These are phyloP conservation scores for Microctenopoma stevenorrisi DNA, from an alignment of 2,797 vertebrate genomes.

Conservation along the genomic window DNA sequence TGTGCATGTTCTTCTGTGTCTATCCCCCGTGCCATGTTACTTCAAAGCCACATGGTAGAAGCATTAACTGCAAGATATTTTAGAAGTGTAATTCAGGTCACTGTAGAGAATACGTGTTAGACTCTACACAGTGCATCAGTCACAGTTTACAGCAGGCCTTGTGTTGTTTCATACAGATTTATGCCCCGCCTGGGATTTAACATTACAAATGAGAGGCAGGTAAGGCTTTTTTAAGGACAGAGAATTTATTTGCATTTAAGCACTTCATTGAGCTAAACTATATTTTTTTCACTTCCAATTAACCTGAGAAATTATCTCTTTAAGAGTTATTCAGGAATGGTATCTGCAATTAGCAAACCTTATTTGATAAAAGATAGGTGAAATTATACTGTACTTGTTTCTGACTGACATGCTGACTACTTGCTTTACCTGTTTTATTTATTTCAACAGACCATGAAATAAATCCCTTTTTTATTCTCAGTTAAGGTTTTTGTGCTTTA, in stretches of 20 bases:
- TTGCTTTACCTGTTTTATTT: constrained; percentile 48
- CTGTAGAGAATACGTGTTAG: constrained; percentile 55
- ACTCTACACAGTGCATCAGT: constrained; percentile 52
- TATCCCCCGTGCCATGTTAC: constrained; percentile 48
- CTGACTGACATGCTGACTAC: constrained; percentile 30
- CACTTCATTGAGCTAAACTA: neutral
- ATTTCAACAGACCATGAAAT: constrained; percentile 52
- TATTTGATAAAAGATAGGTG: constrained; percentile 19
- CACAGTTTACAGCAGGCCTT: constrained; percentile 26
- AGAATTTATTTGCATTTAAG: constrained; percentile 16
- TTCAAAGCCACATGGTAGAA: constrained; percentile 72
- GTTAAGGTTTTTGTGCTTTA: constrained; percentile 32
- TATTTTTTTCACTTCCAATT: constrained; percentile 22
- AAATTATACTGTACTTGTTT: constrained; percentile 19
- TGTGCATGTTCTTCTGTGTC: constrained; percentile 31
- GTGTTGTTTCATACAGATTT: constrained; percentile 25
- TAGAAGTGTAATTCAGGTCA: constrained; percentile 68
- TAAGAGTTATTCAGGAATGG: constrained; percentile 25
- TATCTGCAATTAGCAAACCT: constrained; percentile 11
- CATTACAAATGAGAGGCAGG: neutral
- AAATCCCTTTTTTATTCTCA: constrained; percentile 57
- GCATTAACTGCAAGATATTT: constrained; percentile 64
- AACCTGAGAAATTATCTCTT: constrained; percentile 2
- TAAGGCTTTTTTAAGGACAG: neutral
- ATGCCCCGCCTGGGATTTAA: constrained; percentile 19